A percentile compares a stretch with the other conserved stretches of the same genome.
Evolutionary conservation across 2,888 invertebrate genomes (phyloP).

Genomic region (Cerastis rubricosa): DNA sequence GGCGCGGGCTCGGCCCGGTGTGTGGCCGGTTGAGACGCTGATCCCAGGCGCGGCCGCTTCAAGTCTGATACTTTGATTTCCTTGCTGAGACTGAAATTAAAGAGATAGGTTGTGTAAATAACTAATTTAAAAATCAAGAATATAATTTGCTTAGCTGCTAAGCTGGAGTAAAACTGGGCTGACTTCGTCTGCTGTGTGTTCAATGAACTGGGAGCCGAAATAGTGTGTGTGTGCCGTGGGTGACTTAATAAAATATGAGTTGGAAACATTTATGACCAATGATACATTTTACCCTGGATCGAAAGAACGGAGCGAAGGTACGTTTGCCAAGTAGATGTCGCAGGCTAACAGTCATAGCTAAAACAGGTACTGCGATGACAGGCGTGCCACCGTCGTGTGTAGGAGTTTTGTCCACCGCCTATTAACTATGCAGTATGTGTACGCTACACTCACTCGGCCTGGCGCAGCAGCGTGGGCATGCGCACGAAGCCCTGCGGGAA

Average conservation of each 20-base stretch:
- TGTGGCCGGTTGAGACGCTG: slow-evolving; percentile 69
- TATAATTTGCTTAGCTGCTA: neutral
- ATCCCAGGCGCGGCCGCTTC: slow-evolving; percentile 80
- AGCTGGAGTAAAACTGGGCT: neutral
- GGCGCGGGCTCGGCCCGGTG: slow-evolving; percentile 26
- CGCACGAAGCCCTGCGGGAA: too few species aligned
- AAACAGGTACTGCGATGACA: neutral
- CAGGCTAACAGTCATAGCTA: neutral
- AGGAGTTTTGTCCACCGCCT: neutral
- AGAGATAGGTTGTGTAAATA: neutral
- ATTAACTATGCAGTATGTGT: too few species aligned
- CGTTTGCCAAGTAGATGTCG: neutral
- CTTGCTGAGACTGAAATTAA: slow-evolving; percentile 84
- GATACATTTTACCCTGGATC: neutral
- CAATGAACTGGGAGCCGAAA: neutral
- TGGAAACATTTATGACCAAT: neutral
- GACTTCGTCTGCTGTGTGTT: neutral
- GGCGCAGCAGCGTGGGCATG: too few species aligned
- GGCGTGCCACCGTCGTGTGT: neutral
- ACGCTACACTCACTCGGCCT: too few species aligned
- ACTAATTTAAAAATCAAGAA: neutral
- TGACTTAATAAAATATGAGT: neutral
- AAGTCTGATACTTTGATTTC: slow-evolving; percentile 82
- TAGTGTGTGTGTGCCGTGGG: neutral
- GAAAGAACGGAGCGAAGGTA: neutral